A percentile compares a stretch with the other conserved stretches of the same genome.
These are phyloP conservation scores for Danaus plexippus DNA, from an alignment of 1,140 invertebrate genomes.

Conservation along the genomic window DNA sequence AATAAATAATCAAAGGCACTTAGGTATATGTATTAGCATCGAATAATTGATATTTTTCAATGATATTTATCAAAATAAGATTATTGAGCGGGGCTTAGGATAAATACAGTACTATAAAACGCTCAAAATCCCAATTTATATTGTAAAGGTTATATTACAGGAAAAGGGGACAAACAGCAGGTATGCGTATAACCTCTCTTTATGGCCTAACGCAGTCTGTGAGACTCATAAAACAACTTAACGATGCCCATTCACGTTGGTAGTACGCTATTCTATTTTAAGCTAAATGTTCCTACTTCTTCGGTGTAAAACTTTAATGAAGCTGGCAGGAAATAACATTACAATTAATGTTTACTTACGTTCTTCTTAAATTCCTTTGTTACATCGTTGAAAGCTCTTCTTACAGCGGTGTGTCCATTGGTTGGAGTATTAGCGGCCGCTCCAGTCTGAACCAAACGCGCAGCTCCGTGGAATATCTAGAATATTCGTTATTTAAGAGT, in stretches of 20 bases:
- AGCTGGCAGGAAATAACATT: background rate
- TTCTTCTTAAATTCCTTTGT: constrained; percentile 64
- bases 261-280: constrained; percentile 27
- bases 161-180: constrained; percentile 7
- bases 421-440: constrained; percentile 40
- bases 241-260: constrained; percentile 23
- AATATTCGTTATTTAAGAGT: background rate
- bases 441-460: constrained; percentile 58
- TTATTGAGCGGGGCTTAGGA: no score
- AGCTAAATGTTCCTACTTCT: constrained; percentile 11
- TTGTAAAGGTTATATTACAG: background rate
- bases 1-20: no score
- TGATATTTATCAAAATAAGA: no score
- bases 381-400: constrained; percentile 61
- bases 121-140: background rate
- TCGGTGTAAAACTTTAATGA: no score
- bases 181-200: constrained; percentile 9
- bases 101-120: constrained; percentile 9
- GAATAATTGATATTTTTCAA: no score
- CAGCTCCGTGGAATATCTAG: constrained; percentile 67
- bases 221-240: constrained; percentile 23
- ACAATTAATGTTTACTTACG: constrained; percentile 29
- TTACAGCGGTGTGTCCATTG: constrained; percentile 49
- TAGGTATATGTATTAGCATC: no score
- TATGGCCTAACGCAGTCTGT: constrained; percentile 19